Base-by-base conservation (phyloP, 2,113 vertebrate species). In the Zonotrichia leucophrys region DNA sequence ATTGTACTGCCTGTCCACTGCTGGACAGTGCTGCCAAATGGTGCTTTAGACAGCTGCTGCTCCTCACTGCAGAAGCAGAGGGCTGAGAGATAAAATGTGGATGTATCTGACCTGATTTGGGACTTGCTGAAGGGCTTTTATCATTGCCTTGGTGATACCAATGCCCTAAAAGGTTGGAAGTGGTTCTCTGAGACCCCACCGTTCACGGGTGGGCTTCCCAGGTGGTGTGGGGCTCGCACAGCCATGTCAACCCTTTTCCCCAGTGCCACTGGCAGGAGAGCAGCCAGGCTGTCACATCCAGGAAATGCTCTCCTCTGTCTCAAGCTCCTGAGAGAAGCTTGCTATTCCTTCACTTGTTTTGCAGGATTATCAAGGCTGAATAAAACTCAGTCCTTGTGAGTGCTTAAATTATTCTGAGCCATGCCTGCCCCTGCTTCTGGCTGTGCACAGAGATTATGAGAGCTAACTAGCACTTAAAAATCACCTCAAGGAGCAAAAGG, bases 161-260 rank as follows among this genome's bases (percentile, higher is more conserved):
- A 24, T 73, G 25, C 28, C 15, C 31, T 46, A 18, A 55, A 77
- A 77, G 3, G 2, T 52, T 64, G 33, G 7, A 75, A 75, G n/a
- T 14, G 24, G 42, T 56, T 52, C 18, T 86, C 67, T 31, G 30
- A 47, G 23, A 46, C 6, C 41, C 72, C 15, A 28, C 22, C 21
- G 66, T 70, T 30, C 12, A 2, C 0, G 1, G 2, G 9, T 59
- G 22, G 55, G 35, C 31, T 64, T 86, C 21, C 73, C 24, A 20
- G 37, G 10, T 37, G 37, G 3, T 15, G 33, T 42, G 53, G 63
- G n/a, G 23, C 28, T 39, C 74, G 44, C 13, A 10, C 4, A 67
- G 23, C 52, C 0, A 0, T 10, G 41, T 28, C 52, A 87, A 20
- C 23, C 31, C 19, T 52, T 56, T 42, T 56, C 7, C 18, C 21